phyloP scores from a whole-genome alignment of 2,113 vertebrate genomes.

The Microcebus griseorufus region DNA sequence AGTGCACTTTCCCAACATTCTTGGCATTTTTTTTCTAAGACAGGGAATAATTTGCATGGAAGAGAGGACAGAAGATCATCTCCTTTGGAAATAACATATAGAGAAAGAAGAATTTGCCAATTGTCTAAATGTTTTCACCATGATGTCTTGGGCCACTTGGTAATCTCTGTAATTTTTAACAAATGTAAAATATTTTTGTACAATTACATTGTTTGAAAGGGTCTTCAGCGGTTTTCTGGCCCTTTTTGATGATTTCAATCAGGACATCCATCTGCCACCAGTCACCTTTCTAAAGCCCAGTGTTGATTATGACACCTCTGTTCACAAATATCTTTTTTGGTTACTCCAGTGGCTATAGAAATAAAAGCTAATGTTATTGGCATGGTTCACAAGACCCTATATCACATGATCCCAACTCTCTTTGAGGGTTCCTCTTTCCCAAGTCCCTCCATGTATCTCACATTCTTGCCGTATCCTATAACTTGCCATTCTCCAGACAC shows the following conservation, averaged over 20 bases:
- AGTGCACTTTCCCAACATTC: constrained; percentile 68
- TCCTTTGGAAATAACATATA: constrained; percentile 68
- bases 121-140: constrained; percentile 68
- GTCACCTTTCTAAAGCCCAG: not conserved
- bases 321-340: not conserved
- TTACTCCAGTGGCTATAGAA: not conserved
- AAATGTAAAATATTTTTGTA: constrained; percentile 62
- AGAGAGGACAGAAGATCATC: constrained; percentile 64
- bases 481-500: not conserved
- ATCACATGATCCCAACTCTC: not conserved
- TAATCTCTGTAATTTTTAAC: constrained; percentile 68
- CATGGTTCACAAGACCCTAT: not conserved
- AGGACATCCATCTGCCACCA: not conserved
- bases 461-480: not conserved
- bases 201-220: not conserved
- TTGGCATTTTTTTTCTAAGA: constrained; percentile 68
- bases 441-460: not conserved
- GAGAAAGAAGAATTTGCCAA: constrained; percentile 47
- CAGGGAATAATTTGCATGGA: constrained; percentile 53
- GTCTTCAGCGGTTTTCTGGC: not conserved
- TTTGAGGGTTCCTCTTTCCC: not conserved
- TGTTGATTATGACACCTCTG: not conserved
- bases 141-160: constrained; percentile 46
- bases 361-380: not conserved
- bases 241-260: not conserved